Evolutionary conservation across 2,888 invertebrate species (phyloP).

Genomic region (Fissipunctia ypsillon): DNA sequence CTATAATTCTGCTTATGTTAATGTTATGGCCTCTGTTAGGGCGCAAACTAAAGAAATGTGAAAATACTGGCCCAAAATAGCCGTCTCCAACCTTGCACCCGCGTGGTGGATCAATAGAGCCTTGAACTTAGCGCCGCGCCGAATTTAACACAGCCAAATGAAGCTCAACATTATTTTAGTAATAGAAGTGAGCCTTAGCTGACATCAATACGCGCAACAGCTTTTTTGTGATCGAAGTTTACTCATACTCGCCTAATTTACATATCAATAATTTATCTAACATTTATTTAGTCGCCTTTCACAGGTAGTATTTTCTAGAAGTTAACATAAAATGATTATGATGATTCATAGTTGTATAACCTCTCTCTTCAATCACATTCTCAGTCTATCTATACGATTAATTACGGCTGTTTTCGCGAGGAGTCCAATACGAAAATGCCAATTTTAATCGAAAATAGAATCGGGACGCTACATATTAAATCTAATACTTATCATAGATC

Average conservation of each 20-base stretch:
- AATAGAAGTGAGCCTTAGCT: constrained; percentile 20
- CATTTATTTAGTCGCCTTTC: neutral
- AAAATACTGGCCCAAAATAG: constrained; percentile 74
- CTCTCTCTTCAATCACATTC: neutral
- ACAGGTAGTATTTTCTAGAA: neutral
- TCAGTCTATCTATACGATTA: neutral
- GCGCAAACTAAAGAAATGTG: constrained; percentile 65
- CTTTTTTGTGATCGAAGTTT: neutral
- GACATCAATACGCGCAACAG: neutral
- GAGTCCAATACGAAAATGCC: neutral
- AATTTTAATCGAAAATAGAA: constrained; percentile 30
- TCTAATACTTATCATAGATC: constrained; percentile 9
- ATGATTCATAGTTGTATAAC: neutral
- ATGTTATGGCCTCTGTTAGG: constrained; percentile 14
- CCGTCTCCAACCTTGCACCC: constrained; percentile 79
- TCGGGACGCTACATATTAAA: constrained; percentile 8
- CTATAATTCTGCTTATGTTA: constrained; percentile 30
- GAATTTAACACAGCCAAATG: constrained; percentile 53
- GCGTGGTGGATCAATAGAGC: constrained; percentile 85
- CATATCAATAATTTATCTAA: neutral
- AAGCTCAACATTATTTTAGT: constrained; percentile 21
- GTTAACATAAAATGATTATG: constrained; percentile 6
- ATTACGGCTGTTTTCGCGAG: neutral
- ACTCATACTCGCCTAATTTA: neutral
- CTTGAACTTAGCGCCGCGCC: constrained; percentile 81